phyloP scores from a whole-genome alignment of 2,888 invertebrate genomes.

The Drosophila atripex region DNA sequence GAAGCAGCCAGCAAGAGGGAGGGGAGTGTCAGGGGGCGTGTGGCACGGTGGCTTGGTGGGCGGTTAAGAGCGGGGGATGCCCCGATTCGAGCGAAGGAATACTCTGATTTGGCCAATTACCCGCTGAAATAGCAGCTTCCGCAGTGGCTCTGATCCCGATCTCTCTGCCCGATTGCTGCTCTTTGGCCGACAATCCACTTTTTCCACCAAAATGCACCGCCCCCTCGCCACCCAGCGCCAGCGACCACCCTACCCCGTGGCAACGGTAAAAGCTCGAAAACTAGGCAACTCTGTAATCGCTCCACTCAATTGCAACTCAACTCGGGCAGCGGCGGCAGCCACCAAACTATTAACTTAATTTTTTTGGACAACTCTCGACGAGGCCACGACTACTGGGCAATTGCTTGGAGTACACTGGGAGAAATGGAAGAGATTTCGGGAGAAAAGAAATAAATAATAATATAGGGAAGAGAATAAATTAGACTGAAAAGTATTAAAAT shows the following conservation, averaged over 20 bases:
- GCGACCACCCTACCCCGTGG: not conserved
- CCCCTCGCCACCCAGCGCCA: not conserved
- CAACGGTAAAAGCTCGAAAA: conserved; percentile 57
- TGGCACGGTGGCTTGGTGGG: conserved; percentile 6
- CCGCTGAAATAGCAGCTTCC: conserved; percentile 74
- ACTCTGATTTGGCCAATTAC: conserved; percentile 61
- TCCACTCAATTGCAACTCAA: conserved; percentile 3
- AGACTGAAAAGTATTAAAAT: not conserved
- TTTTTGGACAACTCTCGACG: conserved; percentile 47
- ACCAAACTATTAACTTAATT: conserved; percentile 67
- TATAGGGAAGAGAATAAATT: not conserved
- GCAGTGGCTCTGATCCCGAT: conserved; percentile 57
- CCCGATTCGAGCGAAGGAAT: conserved; percentile 9
- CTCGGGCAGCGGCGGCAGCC: conserved; percentile 47
- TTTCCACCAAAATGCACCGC: conserved; percentile 6
- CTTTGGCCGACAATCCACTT: conserved; percentile 48
- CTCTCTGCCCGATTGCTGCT: conserved; percentile 57
- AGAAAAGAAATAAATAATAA: too few species aligned
- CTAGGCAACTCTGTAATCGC: conserved; percentile 65
- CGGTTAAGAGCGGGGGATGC: conserved; percentile 40
- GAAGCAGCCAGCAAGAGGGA: not conserved
- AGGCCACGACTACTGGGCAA: conserved; percentile 64
- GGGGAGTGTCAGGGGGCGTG: conserved; percentile 1
- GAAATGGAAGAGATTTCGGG: not conserved
- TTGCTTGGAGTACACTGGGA: conserved; percentile 20